A percentile compares a stretch with the other conserved stretches of the same genome.
Conservation (phyloP, 2,888 invertebrate genomes). For the Ophion ellenae region DNA sequence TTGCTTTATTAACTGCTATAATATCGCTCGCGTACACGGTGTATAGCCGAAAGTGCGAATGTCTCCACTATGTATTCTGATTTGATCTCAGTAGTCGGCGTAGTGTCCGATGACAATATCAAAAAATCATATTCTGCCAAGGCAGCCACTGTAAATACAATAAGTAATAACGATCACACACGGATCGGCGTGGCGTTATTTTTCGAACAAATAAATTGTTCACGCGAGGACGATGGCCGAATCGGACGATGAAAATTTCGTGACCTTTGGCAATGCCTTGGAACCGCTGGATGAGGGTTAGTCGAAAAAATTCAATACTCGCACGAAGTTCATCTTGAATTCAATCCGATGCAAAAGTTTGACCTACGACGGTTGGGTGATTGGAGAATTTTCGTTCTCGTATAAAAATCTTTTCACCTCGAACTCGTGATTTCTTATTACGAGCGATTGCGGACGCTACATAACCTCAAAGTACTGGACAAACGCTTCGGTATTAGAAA, state of each 20-base stretch:
- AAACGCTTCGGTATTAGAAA: background rate
- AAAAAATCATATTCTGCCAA: slow-evolving; percentile 12
- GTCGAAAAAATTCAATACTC: slow-evolving; percentile 10
- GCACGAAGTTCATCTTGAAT: slow-evolving; percentile 4
- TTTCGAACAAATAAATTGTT: background rate
- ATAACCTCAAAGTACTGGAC: slow-evolving; percentile 21
- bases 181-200: background rate
- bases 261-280: slow-evolving; percentile 91
- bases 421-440: background rate
- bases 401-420: too few species aligned
- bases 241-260: slow-evolving; percentile 88
- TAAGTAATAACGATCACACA: background rate
- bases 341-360: background rate
- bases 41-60: background rate
- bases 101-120: background rate
- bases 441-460: background rate
- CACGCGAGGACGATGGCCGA: slow-evolving; percentile 75
- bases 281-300: slow-evolving; percentile 94
- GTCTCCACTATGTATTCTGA: background rate
- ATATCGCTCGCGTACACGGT: background rate
- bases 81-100: background rate
- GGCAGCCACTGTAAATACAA: slow-evolving; percentile 16
- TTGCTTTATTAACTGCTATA: background rate
- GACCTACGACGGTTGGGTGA: background rate
- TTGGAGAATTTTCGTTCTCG: background rate